A percentile compares a stretch with the other conserved stretches of the same genome.
Conservation (phyloP, 2,888 invertebrate species). For the Ophion ventricosus region DNA sequence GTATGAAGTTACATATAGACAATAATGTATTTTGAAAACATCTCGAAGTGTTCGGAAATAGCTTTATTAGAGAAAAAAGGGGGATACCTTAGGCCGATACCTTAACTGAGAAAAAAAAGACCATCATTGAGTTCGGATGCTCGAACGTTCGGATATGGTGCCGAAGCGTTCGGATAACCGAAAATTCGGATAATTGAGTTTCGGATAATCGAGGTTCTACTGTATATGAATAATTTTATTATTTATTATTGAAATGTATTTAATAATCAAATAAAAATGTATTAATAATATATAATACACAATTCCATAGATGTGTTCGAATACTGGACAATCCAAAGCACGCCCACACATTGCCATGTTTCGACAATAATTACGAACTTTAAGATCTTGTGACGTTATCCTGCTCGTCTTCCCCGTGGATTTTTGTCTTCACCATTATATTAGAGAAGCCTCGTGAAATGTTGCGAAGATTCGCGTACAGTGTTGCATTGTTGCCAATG, state of each 20-base stretch:
- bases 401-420: background rate
- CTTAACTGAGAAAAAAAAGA: too few species aligned
- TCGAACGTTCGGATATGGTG: too few species aligned
- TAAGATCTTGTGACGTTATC: background rate
- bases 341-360: background rate
- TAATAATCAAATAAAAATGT: background rate
- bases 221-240: too few species aligned
- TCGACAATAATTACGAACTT: background rate
- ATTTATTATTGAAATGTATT: background rate
- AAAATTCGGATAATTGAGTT: too few species aligned
- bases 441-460: background rate
- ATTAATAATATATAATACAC: background rate
- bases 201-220: too few species aligned
- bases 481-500: slow-evolving; percentile 16
- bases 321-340: background rate
- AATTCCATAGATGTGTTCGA: background rate
- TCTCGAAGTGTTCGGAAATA: too few species aligned
- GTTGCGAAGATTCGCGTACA: slow-evolving; percentile 12
- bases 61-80: too few species aligned
- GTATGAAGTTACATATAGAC: too few species aligned
- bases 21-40: too few species aligned
- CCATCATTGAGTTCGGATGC: too few species aligned
- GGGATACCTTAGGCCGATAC: too few species aligned
- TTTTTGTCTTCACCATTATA: background rate
- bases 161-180: too few species aligned